Conservation (phyloP, 2,113 vertebrate species). For the Cisticola juncidis region DNA sequence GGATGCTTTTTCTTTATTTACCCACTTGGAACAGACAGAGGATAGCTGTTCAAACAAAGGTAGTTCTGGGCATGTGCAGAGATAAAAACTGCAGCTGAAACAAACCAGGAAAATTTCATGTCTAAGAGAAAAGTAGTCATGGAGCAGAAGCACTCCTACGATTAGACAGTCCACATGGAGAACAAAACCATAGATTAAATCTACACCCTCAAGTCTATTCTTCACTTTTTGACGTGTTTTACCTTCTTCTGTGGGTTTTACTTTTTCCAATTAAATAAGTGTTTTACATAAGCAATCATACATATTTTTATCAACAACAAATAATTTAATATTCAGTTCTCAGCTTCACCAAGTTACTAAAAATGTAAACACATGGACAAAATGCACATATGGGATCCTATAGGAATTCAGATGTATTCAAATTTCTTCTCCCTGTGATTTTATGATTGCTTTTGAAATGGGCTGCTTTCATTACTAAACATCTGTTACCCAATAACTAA, state of each 20-base stretch:
- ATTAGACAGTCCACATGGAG: not conserved
- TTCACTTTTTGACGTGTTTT: not conserved
- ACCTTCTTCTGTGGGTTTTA: not conserved
- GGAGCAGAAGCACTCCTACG: not conserved
- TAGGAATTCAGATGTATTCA: slow-evolving; percentile 48
- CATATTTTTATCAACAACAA: not conserved
- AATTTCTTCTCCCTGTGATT: slow-evolving; percentile 42
- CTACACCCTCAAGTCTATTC: not conserved
- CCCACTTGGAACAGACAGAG: not conserved
- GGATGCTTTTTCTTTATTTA: not conserved
- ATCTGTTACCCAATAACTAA: slow-evolving; percentile 46
- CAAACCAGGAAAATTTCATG: not conserved
- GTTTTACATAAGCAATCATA: not conserved
- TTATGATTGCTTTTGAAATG: slow-evolving; percentile 50
- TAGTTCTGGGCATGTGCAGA: not conserved
- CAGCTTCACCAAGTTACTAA: not conserved
- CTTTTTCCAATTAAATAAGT: not conserved
- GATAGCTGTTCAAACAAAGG: not conserved
- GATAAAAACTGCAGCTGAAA: not conserved
- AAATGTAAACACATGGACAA: not conserved
- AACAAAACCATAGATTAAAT: not conserved
- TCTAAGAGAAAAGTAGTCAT: not conserved
- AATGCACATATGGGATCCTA: slow-evolving; percentile 29
- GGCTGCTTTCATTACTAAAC: slow-evolving; percentile 50
- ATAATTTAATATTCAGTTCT: not conserved